A percentile compares a stretch with the other conserved stretches of the same genome.
phyloP scores from a whole-genome alignment of 2,113 vertebrate species.

The Phrynosoma platyrhinos region DNA sequence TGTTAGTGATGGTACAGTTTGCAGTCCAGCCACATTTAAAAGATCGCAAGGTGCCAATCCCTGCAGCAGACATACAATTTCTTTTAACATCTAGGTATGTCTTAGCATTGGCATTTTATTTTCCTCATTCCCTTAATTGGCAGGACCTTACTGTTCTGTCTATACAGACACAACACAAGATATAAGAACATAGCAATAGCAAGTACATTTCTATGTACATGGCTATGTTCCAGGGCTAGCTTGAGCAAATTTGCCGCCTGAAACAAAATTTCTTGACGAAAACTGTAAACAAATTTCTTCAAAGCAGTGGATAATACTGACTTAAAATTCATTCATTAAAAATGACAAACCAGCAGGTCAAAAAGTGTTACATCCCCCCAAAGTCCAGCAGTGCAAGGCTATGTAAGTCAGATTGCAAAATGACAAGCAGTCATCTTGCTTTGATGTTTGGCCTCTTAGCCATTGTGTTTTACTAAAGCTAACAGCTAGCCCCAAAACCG shows the following conservation, averaged over 20 bases:
- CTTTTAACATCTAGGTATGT: too few relatives aligned
- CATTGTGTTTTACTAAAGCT: neutral
- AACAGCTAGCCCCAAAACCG: neutral
- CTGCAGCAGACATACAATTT: neutral
- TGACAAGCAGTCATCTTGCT: neutral
- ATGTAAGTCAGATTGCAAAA: too few relatives aligned
- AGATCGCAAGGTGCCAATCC: too few relatives aligned
- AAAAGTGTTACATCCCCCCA: too few relatives aligned
- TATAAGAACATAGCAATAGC: neutral
- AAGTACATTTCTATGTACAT: neutral
- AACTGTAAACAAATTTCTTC: too few relatives aligned
- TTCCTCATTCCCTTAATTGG: neutral
- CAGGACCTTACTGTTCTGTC: neutral
- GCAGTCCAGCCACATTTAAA: too few relatives aligned
- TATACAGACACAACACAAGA: neutral
- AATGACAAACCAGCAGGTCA: too few relatives aligned
- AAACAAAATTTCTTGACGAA: neutral
- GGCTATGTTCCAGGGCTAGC: neutral
- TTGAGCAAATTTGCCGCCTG: neutral
- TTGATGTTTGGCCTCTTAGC: too few relatives aligned
- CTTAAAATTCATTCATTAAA: too few relatives aligned
- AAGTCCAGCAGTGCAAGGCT: too few relatives aligned
- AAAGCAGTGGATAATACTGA: too few relatives aligned
- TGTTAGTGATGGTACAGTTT: too few relatives aligned
- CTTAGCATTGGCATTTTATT: neutral